These are phyloP conservation scores for Lingula anatina DNA, from an alignment of 2,888 invertebrate genomes.

Conservation along the genomic window DNA sequence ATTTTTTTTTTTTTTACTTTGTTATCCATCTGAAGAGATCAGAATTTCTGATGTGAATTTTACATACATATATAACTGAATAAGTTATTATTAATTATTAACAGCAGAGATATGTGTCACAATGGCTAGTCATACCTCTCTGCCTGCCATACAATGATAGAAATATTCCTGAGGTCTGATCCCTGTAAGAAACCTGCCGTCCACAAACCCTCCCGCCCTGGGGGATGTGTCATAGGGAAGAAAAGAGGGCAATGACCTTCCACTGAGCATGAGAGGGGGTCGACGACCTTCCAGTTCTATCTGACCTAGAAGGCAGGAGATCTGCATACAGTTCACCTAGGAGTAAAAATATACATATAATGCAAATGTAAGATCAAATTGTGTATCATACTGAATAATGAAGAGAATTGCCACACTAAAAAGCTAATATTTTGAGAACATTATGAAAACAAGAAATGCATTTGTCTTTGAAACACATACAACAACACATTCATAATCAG, in stretches of 20 bases:
- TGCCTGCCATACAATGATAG: slow-evolving; percentile 99
- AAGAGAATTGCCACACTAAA: too few species aligned
- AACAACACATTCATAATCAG: too few species aligned
- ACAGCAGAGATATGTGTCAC: too few species aligned
- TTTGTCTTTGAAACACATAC: too few species aligned
- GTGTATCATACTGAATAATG: neutral
- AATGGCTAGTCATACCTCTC: slow-evolving; percentile 87
- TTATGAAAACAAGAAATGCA: too few species aligned
- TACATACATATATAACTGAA: too few species aligned
- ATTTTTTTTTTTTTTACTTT: too few species aligned
- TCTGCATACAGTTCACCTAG: slow-evolving; percentile 89
- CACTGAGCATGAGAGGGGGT: slow-evolving; percentile 91
- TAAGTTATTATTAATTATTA: too few species aligned
- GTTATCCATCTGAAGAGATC: too few species aligned
- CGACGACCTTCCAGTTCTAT: slow-evolving; percentile 97
- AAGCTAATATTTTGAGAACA: too few species aligned
- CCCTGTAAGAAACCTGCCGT: slow-evolving; percentile 96
- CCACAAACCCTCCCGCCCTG: slow-evolving; percentile 92
- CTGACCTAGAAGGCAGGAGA: slow-evolving; percentile 94
- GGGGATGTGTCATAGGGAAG: slow-evolving; percentile 80
- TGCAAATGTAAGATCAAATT: neutral
- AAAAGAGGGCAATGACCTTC: slow-evolving; percentile 85
- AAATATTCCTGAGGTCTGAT: slow-evolving; percentile 97
- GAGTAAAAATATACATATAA: slow-evolving; percentile 9
- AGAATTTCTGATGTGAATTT: too few species aligned